These are phyloP conservation scores for Erebia palarica DNA, from an alignment of 2,888 invertebrate genomes.

Conservation along the genomic window DNA sequence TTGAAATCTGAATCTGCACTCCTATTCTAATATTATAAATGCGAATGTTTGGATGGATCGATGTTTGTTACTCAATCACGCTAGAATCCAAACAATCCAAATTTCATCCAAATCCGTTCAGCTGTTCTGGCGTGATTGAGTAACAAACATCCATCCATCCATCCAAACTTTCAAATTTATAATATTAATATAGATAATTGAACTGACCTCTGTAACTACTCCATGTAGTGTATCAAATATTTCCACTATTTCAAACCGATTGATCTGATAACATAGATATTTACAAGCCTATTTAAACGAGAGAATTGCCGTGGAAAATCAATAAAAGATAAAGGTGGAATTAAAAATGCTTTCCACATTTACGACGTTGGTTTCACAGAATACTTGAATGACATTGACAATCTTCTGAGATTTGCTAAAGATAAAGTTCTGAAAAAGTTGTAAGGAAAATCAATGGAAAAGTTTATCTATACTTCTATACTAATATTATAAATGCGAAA, in stretches of 20 bases:
- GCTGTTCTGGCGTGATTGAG: no score
- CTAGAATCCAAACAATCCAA: no score
- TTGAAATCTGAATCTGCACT: no score
- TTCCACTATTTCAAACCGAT: slow-evolving; percentile 7
- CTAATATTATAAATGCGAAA: no score
- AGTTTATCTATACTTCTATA: no score
- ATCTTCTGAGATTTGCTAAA: not conserved
- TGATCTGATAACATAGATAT: slow-evolving; percentile 13
- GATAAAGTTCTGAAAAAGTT: no score
- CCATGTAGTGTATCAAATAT: slow-evolving; percentile 1
- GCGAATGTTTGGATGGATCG: not conserved
- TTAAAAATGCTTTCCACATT: not conserved
- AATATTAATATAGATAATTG: not conserved
- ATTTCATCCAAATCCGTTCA: no score
- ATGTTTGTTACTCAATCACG: not conserved
- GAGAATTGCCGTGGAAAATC: slow-evolving; percentile 15
- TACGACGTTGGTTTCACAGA: not conserved
- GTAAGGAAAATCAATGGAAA: no score
- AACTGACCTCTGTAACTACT: not conserved
- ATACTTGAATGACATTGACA: not conserved
- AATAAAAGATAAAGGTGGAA: not conserved
- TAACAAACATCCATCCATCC: no score
- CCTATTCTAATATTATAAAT: no score
- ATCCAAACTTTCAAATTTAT: no score
- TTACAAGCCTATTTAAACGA: slow-evolving; percentile 21